A percentile compares a stretch with the other conserved stretches of the same genome.
Conservation (phyloP, 2,113 vertebrate genomes). For the Mungos mungo region DNA sequence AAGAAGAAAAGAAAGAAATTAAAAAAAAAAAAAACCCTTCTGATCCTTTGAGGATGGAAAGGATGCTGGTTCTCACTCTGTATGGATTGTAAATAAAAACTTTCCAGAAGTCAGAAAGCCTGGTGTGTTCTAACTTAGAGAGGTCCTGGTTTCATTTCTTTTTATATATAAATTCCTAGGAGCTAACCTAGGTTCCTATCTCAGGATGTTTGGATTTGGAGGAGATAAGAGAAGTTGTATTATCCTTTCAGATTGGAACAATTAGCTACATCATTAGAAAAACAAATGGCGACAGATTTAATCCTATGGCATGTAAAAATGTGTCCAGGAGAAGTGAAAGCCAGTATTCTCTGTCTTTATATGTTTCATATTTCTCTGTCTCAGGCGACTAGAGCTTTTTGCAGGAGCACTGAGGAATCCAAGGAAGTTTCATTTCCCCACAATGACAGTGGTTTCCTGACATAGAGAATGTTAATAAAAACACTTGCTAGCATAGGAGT, state of each 20-base stretch:
- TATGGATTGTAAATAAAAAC: conserved; percentile 6
- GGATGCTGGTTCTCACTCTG: background rate
- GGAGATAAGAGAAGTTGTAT: conserved; percentile 35
- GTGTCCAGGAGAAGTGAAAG: background rate
- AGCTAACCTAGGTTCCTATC: background rate
- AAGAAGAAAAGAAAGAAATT: background rate
- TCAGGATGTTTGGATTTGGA: background rate
- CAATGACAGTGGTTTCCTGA: background rate
- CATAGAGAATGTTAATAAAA: background rate
- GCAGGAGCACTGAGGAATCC: background rate
- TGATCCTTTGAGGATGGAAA: background rate
- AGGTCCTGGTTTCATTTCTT: background rate
- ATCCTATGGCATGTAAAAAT: background rate
- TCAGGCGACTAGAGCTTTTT: background rate
- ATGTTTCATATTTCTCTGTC: background rate
- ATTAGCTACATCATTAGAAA: conserved; percentile 20
- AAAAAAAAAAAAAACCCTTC: background rate
- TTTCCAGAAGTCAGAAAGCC: background rate
- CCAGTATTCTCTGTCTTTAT: background rate
- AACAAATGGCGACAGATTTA: background rate
- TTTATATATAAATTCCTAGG: background rate
- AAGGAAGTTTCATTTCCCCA: background rate
- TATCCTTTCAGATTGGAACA: conserved; percentile 26
- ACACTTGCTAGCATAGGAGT: background rate
- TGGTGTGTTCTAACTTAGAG: background rate